phyloP scores from a whole-genome alignment of 2,113 vertebrate genomes.

The Theropithecus gelada region DNA sequence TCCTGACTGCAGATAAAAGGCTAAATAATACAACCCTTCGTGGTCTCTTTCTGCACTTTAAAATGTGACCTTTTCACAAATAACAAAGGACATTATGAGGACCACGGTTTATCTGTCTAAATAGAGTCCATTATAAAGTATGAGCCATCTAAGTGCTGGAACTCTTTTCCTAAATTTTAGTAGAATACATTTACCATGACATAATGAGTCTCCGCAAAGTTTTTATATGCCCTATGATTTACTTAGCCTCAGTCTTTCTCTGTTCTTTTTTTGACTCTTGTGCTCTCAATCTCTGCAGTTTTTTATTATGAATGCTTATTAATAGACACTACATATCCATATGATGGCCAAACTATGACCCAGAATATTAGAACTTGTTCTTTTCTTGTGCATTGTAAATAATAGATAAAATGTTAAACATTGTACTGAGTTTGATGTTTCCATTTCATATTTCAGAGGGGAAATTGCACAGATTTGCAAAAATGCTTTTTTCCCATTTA shows the following conservation, averaged over 20 bases:
- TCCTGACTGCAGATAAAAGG: conserved; percentile 2
- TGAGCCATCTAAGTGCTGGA: conserved; percentile 16
- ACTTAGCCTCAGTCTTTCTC: conserved; percentile 58
- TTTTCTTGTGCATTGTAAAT: neutral
- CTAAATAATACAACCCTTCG: neutral
- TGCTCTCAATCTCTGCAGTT: conserved; percentile 35
- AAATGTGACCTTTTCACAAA: conserved; percentile 59
- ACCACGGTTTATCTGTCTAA: conserved; percentile 59
- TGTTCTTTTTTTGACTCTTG: conserved; percentile 61
- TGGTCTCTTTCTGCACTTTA: conserved; percentile 15
- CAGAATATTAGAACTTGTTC: conserved; percentile 31
- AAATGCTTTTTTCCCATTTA: neutral
- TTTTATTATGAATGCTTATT: conserved; percentile 58
- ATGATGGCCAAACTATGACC: conserved; percentile 35
- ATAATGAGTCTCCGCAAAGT: conserved; percentile 56
- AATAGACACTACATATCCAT: conserved; percentile 53
- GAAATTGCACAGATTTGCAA: neutral
- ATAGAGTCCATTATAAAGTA: conserved; percentile 51
- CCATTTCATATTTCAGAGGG: conserved; percentile 1
- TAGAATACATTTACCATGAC: conserved; percentile 40
- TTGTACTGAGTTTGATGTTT: neutral
- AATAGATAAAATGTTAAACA: conserved; percentile 37
- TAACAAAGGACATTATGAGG: conserved; percentile 43
- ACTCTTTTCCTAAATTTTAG: conserved; percentile 47
- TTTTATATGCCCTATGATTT: conserved; percentile 66